Evolutionary conservation across 2,888 invertebrate genomes (phyloP), one percentile per base, ranked within the genome.

Genomic region (Caradrina clavipalpis): DNA sequence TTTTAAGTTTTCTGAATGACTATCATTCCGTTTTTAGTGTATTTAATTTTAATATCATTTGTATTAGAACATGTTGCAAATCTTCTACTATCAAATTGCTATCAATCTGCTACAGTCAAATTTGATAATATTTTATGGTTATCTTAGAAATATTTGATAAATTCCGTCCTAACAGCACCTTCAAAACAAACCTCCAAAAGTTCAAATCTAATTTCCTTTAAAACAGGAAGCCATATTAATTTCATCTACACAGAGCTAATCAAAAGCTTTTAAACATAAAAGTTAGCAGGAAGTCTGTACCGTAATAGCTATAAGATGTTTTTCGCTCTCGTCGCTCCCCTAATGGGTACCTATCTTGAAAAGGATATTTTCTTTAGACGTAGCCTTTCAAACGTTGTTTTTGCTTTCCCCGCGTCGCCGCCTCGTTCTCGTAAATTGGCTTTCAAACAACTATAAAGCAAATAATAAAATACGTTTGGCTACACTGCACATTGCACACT

Each of bases 401-500:
- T 87, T 86, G 82, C 78, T 85, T 84, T 82, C 73, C 80, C 76
- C 82, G 82, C 84, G 81, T 75, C 81, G 83, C 80, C 81, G 84
- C 73, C 82, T 76, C 71, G 63, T 73, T 81, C 69, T 75, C 81
- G 86, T 85, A 90, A 91, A 91, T 92, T 91, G 86, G 83, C 90
- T 90, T 89, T 89, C 78, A 84, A 87, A 86, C 83, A 86, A 86
- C 83, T 88, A 86, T 79, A 86, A 87, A 87, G 74, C 83, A 86
- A 85, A 87, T 85, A 88, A 86, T 85, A 87, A 87, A 88, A 88
- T 81, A 88, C 67, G 57, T 78, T 78, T 66, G 57, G 47, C 60
- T 51, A 39, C 57, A 51, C 39, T 65, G 55, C 49, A 47, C 57
- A 53, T 49, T 58, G 49, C 53, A 67, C 68, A 80, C 75, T 78